Evolutionary conservation across 2,888 invertebrate species (phyloP).

Genomic region (Tachina fera): DNA sequence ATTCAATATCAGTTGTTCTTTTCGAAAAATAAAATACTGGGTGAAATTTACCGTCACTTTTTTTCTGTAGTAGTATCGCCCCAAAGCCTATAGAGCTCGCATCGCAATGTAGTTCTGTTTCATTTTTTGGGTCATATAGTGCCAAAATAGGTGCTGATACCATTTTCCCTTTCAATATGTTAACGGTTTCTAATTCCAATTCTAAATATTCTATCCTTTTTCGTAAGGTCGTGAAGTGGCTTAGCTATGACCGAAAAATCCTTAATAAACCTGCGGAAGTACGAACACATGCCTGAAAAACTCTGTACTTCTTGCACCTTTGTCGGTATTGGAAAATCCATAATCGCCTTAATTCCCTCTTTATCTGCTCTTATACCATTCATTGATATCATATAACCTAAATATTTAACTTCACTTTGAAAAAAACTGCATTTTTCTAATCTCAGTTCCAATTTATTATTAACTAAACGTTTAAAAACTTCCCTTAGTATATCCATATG

Average conservation of each 20-base stretch:
- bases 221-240: not conserved
- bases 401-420: conserved; percentile 12
- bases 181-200: no score
- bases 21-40: no score
- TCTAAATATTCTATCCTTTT: conserved; percentile 29
- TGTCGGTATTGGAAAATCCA: conserved; percentile 49
- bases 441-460: not conserved
- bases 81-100: no score
- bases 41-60: no score
- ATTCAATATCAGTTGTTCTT: no score
- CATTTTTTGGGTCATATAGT: no score
- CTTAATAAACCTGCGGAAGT: conserved; percentile 1
- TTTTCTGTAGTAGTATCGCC: no score
- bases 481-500: not conserved
- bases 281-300: conserved; percentile 4
- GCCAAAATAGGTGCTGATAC: no score
- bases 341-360: conserved; percentile 28
- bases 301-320: not conserved
- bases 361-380: conserved; percentile 46
- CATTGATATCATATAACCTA: conserved; percentile 44
- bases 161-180: conserved; percentile 40
- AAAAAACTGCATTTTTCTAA: not conserved
- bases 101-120: no score
- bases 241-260: not conserved
- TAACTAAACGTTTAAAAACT: not conserved